These are phyloP conservation scores for Salvelinus sp. DNA, from an alignment of 2,113 vertebrate species.

Conservation along the genomic window DNA sequence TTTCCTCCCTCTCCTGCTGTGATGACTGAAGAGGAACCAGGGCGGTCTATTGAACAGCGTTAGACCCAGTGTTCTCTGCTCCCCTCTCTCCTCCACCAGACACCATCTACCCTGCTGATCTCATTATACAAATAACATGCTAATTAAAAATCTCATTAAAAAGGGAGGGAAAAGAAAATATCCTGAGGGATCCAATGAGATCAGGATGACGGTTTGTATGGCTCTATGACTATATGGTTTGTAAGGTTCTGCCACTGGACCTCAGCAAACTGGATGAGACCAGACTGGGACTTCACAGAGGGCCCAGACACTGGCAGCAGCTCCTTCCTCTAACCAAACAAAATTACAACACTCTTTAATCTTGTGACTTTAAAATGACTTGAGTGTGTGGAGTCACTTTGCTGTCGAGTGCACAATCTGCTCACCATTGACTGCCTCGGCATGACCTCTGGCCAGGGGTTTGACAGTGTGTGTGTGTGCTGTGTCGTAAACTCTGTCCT, in stretches of 20 bases:
- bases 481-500: slow-evolving; percentile 53
- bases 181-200: slow-evolving; percentile 71
- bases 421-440: slow-evolving; percentile 41
- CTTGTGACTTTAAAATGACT: not conserved
- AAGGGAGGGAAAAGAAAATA: slow-evolving; percentile 69
- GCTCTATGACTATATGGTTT: slow-evolving; percentile 2
- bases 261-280: not conserved
- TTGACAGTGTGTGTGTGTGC: slow-evolving; percentile 9
- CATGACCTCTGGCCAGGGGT: slow-evolving; percentile 57
- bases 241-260: slow-evolving; percentile 15
- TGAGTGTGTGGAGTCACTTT: not conserved
- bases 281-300: too few species aligned
- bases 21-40: not conserved
- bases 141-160: slow-evolving; percentile 84
- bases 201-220: slow-evolving; percentile 54
- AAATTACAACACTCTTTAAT: too few species aligned
- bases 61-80: not conserved
- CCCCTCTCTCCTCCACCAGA: not conserved
- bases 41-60: not conserved
- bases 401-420: not conserved
- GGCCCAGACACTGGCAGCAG: not conserved
- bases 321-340: not conserved
- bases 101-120: slow-evolving; percentile 57
- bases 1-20: not conserved
- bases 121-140: slow-evolving; percentile 79